These are phyloP conservation scores for Polietes domitor DNA, from an alignment of 2,888 invertebrate genomes.

Conservation along the genomic window DNA sequence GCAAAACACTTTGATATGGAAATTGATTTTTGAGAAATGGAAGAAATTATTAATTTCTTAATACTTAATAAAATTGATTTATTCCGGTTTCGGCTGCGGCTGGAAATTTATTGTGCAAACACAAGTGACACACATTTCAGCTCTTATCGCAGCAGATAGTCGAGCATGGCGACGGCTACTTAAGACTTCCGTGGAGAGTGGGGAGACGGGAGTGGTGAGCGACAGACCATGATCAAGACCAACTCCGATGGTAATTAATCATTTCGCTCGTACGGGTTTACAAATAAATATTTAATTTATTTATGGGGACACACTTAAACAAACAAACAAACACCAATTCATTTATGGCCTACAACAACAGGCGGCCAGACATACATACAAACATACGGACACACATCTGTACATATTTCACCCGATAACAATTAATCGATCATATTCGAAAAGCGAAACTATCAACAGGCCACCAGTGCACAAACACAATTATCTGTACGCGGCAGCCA, in stretches of 20 bases:
- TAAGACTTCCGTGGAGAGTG: constrained; percentile 21
- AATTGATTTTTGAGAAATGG: not conserved
- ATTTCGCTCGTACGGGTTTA: constrained; percentile 36
- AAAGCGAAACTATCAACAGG: constrained; percentile 22
- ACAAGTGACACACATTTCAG: constrained; percentile 31
- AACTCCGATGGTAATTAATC: constrained; percentile 56
- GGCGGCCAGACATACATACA: not conserved
- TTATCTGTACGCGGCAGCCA: not conserved
- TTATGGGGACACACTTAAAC: constrained; percentile 61
- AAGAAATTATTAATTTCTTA: constrained; percentile 57
- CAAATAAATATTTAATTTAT: constrained; percentile 57
- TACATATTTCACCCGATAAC: constrained; percentile 42
- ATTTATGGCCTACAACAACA: constrained; percentile 23
- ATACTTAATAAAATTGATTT: constrained; percentile 67
- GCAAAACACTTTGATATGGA: constrained; percentile 4
- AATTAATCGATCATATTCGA: constrained; percentile 58
- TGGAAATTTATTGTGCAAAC: constrained; percentile 25
- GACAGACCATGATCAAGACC: constrained; percentile 24
- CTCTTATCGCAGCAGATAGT: constrained; percentile 43
- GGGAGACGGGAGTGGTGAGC: constrained; percentile 14
- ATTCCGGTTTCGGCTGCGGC: constrained; percentile 45
- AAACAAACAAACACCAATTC: constrained; percentile 43
- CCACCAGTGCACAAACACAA: not conserved
- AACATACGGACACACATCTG: not conserved
- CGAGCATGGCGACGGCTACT: not conserved